Base-by-base conservation (phyloP, 2,113 vertebrate genomes). In the Aspidoscelis tigris region DNA sequence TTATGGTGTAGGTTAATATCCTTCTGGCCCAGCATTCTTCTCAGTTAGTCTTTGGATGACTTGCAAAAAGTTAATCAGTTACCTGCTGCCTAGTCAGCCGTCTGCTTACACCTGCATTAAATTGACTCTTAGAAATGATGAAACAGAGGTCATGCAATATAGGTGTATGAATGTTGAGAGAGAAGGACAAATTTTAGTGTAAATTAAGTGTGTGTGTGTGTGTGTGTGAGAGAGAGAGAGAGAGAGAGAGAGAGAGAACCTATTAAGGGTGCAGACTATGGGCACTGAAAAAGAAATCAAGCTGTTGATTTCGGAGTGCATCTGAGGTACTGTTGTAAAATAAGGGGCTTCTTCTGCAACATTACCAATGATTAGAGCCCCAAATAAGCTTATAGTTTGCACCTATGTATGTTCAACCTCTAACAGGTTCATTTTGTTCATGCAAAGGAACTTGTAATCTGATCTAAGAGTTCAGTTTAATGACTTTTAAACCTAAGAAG, bases 261-360 rank as follows among this genome's bases (percentile, higher is more conserved):
- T 50, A 22, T 76, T 41, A 64, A 81, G 74, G 95, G 94, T 96
- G 96, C 88, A 87, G 92, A 93, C 84, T 78, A 92, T 95, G 97
- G 96, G 97, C 96, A 87, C 97, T 97, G 96, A 97, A 80, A 89
- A 93, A 79, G 73, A 16, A 61, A 61, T 61, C 58, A 90, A 58
- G 1, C 78, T 98, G 98, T 94, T 97, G 97, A 98, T 93, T 96
- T 88, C 87, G 96, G 96, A 98, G 98, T 98, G 98, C 97, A 98
- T 98, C 97, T 98, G 98, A 99, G 97, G 95, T 96, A 83, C 21
- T 20, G 58, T 84, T 92, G 96, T 97, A 93, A 90, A 86, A 81
- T 70, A 72, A n/a, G 0, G 90, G 95, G 97, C 95, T 94, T 43
- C 89, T 78, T 1, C 78, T 84, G 92, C 97, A 97, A 94, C 95